Evolutionary conservation across 1,140 invertebrate genomes (phyloP), one percentile per base, ranked within the genome.

Genomic region (Brachionus asplanchnoidis): DNA sequence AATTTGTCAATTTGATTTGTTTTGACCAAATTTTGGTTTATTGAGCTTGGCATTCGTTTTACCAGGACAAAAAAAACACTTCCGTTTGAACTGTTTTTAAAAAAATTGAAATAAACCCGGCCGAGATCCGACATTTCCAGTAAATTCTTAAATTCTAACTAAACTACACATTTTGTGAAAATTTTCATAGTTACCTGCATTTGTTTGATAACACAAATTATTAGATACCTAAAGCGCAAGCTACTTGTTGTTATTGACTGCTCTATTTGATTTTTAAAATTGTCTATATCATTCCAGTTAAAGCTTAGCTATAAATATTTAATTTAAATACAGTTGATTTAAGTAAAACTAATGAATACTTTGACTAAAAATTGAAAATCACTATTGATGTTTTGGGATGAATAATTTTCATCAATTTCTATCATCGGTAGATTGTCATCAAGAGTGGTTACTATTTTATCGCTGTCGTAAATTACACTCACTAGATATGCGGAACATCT

Each of bases 341-440:
- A 14, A 66, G 12, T 17, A 80, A 11, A 23, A 20, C 46, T 46
- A 23, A 3, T 44, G 4, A 32, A 86, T 89, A 97, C 94, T 92
- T 98, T 98, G 93, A 98, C 95, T 1, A 99, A 91, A 97, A 97
- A 99, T 89, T 98, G 94, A 88, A 97, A 95, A 90, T 99, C 96
- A 85, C 93, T 93, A 88, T 97, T 93, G 36, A 97, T 93, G 85
- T 87, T 87, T 12, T 94, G 94, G 85, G 93, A 94, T 26, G 95
- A 94, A 88, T 95, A 97, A 17, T 94, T 95, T 90, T 99, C 97
- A 89, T 98, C 96, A 14, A 98, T 94, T 91, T 98, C 95, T 86
- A 98, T 94, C 40, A 97, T 95, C 3, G 97, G 97, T 53, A 98
- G 91, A 89, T 95, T 95, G 86, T 99, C 97, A 90, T 98, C 97